Percentiles rank a stretch among this genome's conserved stretches.
These are phyloP conservation scores for Drosophila malerkotliana DNA, from an alignment of 1,140 invertebrate genomes.

Conservation along the genomic window DNA sequence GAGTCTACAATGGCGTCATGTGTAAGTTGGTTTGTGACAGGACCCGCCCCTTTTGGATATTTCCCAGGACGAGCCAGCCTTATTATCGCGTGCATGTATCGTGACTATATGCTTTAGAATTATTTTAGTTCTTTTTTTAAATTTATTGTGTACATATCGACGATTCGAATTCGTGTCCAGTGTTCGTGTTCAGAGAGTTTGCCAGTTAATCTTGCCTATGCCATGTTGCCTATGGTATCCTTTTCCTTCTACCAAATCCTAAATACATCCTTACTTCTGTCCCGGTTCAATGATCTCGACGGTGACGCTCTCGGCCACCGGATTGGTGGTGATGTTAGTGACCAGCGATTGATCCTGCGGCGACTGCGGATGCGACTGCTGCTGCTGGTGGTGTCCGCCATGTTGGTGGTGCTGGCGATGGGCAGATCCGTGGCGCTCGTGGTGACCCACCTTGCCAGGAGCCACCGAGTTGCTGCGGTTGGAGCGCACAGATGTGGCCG, in stretches of 20 bases:
- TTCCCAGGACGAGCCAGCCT: conserved; percentile 26
- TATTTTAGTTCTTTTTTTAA: not conserved
- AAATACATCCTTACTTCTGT: conserved; percentile 39
- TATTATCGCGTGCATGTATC: conserved; percentile 72
- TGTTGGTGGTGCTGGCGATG: conserved; percentile 55
- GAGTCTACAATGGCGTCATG: conserved; percentile 58
- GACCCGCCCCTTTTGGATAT: conserved; percentile 23
- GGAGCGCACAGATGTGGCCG: conserved; percentile 75
- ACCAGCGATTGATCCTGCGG: conserved; percentile 71
- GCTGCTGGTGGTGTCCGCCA: conserved; percentile 22
- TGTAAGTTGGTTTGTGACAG: conserved; percentile 4
- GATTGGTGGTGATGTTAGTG: conserved; percentile 82
- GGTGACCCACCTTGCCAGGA: conserved; percentile 70
- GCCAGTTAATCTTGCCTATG: conserved; percentile 32
- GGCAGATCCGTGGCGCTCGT: conserved; percentile 74
- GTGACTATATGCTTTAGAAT: conserved; percentile 43
- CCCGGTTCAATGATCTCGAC: conserved; percentile 81
- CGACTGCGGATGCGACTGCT: conserved; percentile 52
- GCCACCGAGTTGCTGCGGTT: conserved; percentile 82
- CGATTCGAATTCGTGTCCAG: conserved; percentile 29
- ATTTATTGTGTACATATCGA: conserved; percentile 12
- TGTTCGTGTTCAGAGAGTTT: conserved; percentile 30
- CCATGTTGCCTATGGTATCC: conserved; percentile 7
- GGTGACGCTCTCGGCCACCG: conserved; percentile 81
- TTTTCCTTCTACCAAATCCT: not conserved